Base-by-base conservation (phyloP, 2,888 invertebrate species). In the Cyaniris semiargus region DNA sequence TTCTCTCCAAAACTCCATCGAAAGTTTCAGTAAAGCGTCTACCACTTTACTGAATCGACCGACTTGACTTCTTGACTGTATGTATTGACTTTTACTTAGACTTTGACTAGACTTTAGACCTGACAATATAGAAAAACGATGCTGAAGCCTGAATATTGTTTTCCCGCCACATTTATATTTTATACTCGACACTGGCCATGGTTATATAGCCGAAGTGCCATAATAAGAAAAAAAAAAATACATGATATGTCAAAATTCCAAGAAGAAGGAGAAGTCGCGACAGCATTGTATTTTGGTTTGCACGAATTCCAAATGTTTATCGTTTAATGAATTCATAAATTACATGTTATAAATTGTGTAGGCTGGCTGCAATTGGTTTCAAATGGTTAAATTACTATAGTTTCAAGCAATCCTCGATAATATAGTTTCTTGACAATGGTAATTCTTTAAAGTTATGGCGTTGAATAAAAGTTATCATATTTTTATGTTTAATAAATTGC, bases 321-420 rank as follows among this genome's bases (percentile, higher is more conserved):
- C 53, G 74, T 74, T 27, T 6, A 18, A 18, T 53, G 38, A 48
- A 53, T 74, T 15, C 23, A 53, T 31, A 60, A 60, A 23, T 72
- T 48, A 44, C 23, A 15, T 13, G 48, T 27, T 74, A 18, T 18
- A 18, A 53, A 74, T 53, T 27, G 21, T 53, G 48, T 74, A 53
- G 74, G 53, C 27, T 23, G 53, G 48, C 27, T 18, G 15, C 7
- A 27, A 23, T 23, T 53, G 48, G 27, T 27, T 44, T 15, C 27
- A 21, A 13, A 48, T 74, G 48, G 48, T 74, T 48, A 74, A 74
- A 48, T 74, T 74, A 53, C 48, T 53, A 6, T 48, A 48, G 21
- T 27, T 53, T 15, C 27, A 27, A 74, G 2, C 13, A 48, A 31
- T 21, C 8, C 27, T 18, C 18, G 74, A 5, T 27, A 27, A 6